These are phyloP conservation scores for Phragmatobia fuliginosa DNA, from an alignment of 2,888 invertebrate species.

Conservation along the genomic window DNA sequence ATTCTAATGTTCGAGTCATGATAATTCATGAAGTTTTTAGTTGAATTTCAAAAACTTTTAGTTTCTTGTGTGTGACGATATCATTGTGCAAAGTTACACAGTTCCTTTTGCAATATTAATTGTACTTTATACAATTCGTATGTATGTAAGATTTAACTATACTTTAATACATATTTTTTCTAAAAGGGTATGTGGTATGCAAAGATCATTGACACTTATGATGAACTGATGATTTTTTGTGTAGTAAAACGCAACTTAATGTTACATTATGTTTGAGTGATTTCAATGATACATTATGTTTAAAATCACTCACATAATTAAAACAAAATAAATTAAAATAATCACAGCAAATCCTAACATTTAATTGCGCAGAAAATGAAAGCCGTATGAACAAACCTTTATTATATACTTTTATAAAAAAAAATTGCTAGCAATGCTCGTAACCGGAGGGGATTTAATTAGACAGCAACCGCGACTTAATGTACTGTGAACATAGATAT, in stretches of 20 bases:
- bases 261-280: not conserved
- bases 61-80: not conserved
- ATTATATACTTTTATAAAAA: constrained; percentile 59
- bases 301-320: not conserved
- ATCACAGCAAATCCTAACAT: constrained; percentile 5
- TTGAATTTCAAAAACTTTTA: not conserved
- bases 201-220: not conserved
- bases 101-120: not conserved
- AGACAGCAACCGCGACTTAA: constrained; percentile 73
- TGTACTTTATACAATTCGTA: not conserved
- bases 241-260: accelerated
- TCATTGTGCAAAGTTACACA: not conserved
- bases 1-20: no score
- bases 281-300: not conserved
- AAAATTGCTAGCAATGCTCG: constrained; percentile 64
- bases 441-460: constrained; percentile 77
- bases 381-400: constrained; percentile 45
- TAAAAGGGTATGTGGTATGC: no score
- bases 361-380: constrained; percentile 33
- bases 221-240: not conserved
- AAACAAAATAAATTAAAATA: not conserved
- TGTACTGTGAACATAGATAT: constrained; percentile 77
- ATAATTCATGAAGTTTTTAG: not conserved
- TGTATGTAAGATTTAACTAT: not conserved
- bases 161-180: no score